Evolutionary conservation across 2,888 invertebrate species (phyloP).

Genomic region (Schrankia costaestrigalis): DNA sequence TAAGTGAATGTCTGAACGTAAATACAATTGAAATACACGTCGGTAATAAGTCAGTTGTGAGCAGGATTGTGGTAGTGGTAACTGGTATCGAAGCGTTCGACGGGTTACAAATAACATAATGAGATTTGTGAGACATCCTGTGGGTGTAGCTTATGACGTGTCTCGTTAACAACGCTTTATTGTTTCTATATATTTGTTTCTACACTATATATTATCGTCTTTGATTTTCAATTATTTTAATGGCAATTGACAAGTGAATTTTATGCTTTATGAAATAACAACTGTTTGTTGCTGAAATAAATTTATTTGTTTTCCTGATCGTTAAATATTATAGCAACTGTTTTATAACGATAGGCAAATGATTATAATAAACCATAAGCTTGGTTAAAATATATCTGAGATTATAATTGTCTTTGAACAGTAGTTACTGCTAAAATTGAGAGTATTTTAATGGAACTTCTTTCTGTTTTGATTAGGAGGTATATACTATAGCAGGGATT

Average conservation of each 20-base stretch:
- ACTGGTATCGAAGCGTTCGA: constrained; percentile 40
- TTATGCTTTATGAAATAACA: constrained; percentile 7
- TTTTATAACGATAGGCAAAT: no score
- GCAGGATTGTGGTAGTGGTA: constrained; percentile 13
- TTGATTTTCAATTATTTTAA: constrained; percentile 25
- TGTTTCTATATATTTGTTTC: constrained; percentile 57
- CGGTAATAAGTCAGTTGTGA: constrained; percentile 29
- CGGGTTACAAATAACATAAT: constrained; percentile 56
- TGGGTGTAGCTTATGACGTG: constrained; percentile 54
- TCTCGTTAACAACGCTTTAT: constrained; percentile 66
- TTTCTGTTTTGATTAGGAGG: no score
- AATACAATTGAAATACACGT: constrained; percentile 33
- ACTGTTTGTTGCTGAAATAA: no score
- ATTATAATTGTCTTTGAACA: no score
- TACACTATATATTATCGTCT: no score
- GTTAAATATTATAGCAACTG: no score
- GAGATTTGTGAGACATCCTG: constrained; percentile 63
- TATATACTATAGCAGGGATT: no score
- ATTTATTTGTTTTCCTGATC: no score
- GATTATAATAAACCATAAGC: no score
- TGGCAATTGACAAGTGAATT: constrained; percentile 11
- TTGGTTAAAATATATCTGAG: no score
- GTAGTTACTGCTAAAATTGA: no score
- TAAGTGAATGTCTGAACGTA: constrained; percentile 9
- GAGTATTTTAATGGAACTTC: no score